Evolutionary conservation across 2,888 invertebrate species (phyloP), one percentile per base, ranked within the genome.

Genomic region (Eupithecia insigniata): DNA sequence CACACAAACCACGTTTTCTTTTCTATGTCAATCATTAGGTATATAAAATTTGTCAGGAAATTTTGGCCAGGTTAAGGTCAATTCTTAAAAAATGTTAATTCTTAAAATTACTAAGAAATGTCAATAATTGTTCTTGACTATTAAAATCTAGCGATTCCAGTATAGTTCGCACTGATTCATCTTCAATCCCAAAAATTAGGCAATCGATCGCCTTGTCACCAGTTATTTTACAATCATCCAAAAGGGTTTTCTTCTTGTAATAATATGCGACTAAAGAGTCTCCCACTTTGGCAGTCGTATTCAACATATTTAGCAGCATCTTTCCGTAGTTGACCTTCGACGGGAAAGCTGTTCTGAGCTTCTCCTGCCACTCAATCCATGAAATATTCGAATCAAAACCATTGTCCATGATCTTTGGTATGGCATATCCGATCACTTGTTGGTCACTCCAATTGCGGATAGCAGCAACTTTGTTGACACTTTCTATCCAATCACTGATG

Each of bases 331-430:
- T 72, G n/a, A 60, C 61, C 10, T 43, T 22, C 14, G 26, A 16
- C 16, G 68, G 58, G 60, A 60, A 72, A 69, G 69, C 65, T 30
- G 43, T 26, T 60, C 28, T 22, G 5, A 72, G 69, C 51, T 69
- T 69, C 4, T 60, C 61, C 32, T 72, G 72, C 65, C 66, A 72
- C 61, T 69, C 72, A 18, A 28, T n/a, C 72, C 72, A 72, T 14
- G 68, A 51, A 16, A 68, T 30, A 18, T 60, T 66, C 14, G 28
- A 46, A 51, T 58, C n/a, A 16, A 61, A 66, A 16, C 30, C 61
- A 30, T 16, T 39, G n/a, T 69, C 66, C 10, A 14, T 66, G n/a
- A 72, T 68, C 36, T 69, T 72, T 4, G 58, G 4, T 70, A 79
- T 10, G 14, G 51, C 70, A 28, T 69, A 61, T 36, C 67, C 34